These are phyloP conservation scores for Holotrichia oblita DNA, from an alignment of 1,140 invertebrate species.

Conservation along the genomic window DNA sequence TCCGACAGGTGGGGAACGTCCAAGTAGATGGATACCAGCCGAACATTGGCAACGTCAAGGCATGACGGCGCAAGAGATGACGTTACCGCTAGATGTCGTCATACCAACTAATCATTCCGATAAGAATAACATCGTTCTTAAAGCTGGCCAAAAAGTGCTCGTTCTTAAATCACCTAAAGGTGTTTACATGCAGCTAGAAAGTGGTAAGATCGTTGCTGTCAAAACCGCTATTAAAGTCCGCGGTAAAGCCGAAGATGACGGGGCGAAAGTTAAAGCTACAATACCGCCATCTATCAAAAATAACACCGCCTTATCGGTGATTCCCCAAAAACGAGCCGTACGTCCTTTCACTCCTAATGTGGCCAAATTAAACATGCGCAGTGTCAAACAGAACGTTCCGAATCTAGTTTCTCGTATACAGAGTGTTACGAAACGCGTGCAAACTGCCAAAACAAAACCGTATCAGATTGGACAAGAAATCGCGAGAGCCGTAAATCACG, in stretches of 20 bases:
- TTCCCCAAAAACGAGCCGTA: conserved; percentile 62
- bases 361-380: conserved; percentile 57
- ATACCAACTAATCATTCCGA: conserved; percentile 92
- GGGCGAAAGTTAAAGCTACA: conserved; percentile 44
- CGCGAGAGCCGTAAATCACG: conserved; percentile 57
- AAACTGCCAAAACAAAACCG: conserved; percentile 55
- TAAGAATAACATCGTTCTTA: conserved; percentile 85
- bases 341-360: conserved; percentile 57
- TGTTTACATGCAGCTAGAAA: conserved; percentile 94
- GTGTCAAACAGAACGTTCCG: conserved; percentile 60
- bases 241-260: conserved; percentile 68
- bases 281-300: conserved; percentile 70
- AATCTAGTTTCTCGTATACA: conserved; percentile 55
- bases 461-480: conserved; percentile 61
- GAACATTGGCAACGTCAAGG: conserved; percentile 91
- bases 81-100: conserved; percentile 90
- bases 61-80: conserved; percentile 94
- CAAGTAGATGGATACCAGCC: conserved; percentile 79
- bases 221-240: conserved; percentile 78
- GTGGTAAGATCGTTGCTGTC: conserved; percentile 97
- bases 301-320: conserved; percentile 74
- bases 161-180: conserved; percentile 94
- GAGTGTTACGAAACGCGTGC: conserved; percentile 49
- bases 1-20: conserved; percentile 52
- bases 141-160: conserved; percentile 90